Evolutionary conservation across 1,140 invertebrate species (phyloP).

Genomic region (Charaxes varanes): DNA sequence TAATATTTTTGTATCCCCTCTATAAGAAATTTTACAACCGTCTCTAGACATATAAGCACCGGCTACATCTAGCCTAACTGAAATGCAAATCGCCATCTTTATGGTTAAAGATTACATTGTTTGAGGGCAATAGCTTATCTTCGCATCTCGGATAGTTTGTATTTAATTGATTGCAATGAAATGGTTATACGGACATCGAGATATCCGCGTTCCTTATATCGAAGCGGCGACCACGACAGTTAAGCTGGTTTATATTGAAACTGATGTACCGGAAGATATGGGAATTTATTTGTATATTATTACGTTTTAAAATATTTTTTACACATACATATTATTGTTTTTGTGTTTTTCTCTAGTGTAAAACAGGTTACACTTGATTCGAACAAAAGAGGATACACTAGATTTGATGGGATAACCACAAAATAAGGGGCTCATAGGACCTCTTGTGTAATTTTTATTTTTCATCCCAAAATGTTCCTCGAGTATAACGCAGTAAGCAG

Average conservation of each 20-base stretch:
- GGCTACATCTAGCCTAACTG: slow-evolving; percentile 40
- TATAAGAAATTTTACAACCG: too few relatives aligned
- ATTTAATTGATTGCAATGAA: slow-evolving; percentile 71
- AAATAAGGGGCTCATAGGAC: too few relatives aligned
- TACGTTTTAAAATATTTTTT: background rate
- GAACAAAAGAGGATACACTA: too few relatives aligned
- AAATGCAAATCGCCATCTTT: slow-evolving; percentile 63
- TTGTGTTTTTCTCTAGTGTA: too few relatives aligned
- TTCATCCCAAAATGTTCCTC: too few relatives aligned
- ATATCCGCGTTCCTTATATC: slow-evolving; percentile 49
- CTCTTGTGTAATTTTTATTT: too few relatives aligned
- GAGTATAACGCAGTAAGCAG: too few relatives aligned
- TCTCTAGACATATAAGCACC: too few relatives aligned
- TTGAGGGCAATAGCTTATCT: slow-evolving; percentile 59
- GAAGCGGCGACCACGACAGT: slow-evolving; percentile 20
- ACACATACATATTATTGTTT: too few relatives aligned
- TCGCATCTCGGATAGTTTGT: slow-evolving; percentile 52
- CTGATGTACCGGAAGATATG: slow-evolving; percentile 20
- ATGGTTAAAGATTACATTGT: slow-evolving; percentile 72
- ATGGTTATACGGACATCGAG: slow-evolving; percentile 59
- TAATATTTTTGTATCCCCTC: too few relatives aligned
- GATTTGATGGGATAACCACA: too few relatives aligned
- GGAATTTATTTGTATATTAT: slow-evolving; percentile 5
- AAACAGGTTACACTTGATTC: too few relatives aligned
- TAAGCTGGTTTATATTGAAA: slow-evolving; percentile 23